phyloP scores from a whole-genome alignment of 2,797 vertebrate species.

The Synaphobranchus kaupii region DNA sequence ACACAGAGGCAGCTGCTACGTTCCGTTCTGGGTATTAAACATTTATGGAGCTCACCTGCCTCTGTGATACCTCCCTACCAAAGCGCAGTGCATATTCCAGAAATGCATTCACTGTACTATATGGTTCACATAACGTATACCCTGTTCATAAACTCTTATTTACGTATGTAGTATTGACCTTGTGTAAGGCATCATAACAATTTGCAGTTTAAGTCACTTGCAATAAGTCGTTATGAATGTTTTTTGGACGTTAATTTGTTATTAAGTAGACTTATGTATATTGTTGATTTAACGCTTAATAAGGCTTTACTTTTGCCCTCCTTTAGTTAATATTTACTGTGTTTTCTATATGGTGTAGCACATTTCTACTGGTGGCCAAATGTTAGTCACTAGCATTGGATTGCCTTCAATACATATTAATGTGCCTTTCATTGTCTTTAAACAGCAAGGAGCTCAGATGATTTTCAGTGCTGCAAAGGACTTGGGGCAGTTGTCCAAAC shows the following conservation, averaged over 20 bases:
- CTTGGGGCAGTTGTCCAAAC: constrained; percentile 94
- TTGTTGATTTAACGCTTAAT: background rate
- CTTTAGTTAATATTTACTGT: background rate
- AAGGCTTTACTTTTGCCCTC: background rate
- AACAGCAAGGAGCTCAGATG: constrained; percentile 92
- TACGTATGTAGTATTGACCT: background rate
- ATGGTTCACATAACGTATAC: background rate
- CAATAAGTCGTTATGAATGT: background rate
- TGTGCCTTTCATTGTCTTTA: constrained; percentile 17
- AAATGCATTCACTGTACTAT: background rate
- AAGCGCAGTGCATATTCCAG: background rate
- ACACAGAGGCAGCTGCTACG: background rate
- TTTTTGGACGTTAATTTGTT: background rate
- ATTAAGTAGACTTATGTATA: background rate
- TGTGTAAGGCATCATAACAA: background rate
- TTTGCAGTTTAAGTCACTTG: background rate
- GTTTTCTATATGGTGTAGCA: constrained; percentile 3
- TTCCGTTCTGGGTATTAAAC: constrained; percentile 18
- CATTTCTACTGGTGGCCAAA: background rate
- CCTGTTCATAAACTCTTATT: background rate
- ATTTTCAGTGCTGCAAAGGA: constrained; percentile 98
- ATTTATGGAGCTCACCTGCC: background rate
- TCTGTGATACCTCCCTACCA: background rate
- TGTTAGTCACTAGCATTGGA: background rate
- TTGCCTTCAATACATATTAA: constrained; percentile 7